Base-by-base conservation (phyloP, 2,113 vertebrate genomes). In the Seriola dumerili region DNA sequence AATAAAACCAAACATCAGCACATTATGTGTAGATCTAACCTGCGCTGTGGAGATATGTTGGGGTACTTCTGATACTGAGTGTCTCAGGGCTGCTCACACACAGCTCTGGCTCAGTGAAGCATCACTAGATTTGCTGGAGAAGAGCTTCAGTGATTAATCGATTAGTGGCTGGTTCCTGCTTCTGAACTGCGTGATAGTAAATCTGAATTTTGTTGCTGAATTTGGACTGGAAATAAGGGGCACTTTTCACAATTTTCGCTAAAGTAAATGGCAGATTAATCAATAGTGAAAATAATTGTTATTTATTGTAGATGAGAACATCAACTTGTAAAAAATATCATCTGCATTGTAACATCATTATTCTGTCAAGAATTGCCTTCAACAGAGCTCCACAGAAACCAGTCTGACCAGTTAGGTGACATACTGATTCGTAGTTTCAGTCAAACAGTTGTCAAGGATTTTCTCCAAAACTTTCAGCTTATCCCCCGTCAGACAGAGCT, bases 391-490 rank as follows among this genome's bases (percentile, higher is more conserved):
- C 13, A 44, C 50, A 29, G 42, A 84, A 77, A 88, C 84, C 58
- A 77, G 77, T 67, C 4, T 1, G 68, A 76, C 80, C 81, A 80
- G 78, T 67, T n/a, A 5, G 34, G 38, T 46, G 0, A 69, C 80
- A 58, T 57, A 7, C 19, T 55, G 21, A 4, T 10, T n/a, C n/a
- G 73, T 6, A n/a, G 50, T 32, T 83, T 66, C 2, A 29, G 55
- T 19, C 61, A 66, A 68, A 50, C 14, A 63, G 52, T 17, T 1
- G 19, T 54, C 48, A 44, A 8, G 17, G 29, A 63, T 17, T 14
- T 55, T 42, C n/a, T 65, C 2, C 23, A 52, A 32, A 19, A 38
- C 32, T 5, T 62, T 21, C 13, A 54, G 13, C 1, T 14, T 6
- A 29, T 72, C 32, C 21, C 23, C 14, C 4, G 1, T 38, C 48